phyloP scores from a whole-genome alignment of 1,140 invertebrate genomes.

The Muscidifurax raptorellus region DNA sequence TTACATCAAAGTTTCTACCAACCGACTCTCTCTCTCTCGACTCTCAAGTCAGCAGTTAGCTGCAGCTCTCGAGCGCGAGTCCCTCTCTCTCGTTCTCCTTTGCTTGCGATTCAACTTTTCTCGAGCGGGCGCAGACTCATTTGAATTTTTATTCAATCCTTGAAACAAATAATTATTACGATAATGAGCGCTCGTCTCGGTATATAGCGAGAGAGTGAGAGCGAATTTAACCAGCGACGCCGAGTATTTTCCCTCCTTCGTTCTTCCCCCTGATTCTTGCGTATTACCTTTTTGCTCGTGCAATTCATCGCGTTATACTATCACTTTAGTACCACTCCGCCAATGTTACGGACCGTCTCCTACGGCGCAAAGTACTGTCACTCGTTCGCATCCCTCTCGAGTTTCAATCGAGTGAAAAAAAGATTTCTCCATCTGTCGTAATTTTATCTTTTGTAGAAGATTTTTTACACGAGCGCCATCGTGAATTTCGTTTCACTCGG shows the following conservation, averaged over 20 bases:
- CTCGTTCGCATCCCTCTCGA: background rate
- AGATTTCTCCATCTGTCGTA: slow-evolving; percentile 18
- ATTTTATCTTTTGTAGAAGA: slow-evolving; percentile 45
- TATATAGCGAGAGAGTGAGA: background rate
- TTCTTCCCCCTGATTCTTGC: background rate
- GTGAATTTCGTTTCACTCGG: background rate
- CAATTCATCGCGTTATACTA: slow-evolving; percentile 41
- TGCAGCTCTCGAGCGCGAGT: background rate
- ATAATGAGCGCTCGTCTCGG: slow-evolving; percentile 60
- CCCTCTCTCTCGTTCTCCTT: slow-evolving; percentile 25
- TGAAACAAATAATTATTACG: slow-evolving; percentile 73
- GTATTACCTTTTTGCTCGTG: slow-evolving; percentile 1
- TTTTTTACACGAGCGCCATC: background rate
- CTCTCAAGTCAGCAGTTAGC: slow-evolving; percentile 12
- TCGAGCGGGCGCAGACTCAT: slow-evolving; percentile 62
- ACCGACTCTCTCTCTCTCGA: slow-evolving; percentile 45
- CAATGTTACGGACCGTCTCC: background rate
- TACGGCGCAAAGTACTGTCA: background rate
- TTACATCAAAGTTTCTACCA: slow-evolving; percentile 71
- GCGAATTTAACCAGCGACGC: background rate
- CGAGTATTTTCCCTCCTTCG: background rate
- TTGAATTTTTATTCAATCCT: slow-evolving; percentile 73
- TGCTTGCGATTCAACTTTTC: slow-evolving; percentile 33
- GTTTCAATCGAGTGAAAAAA: background rate
- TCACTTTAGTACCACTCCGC: background rate